phyloP scores from a whole-genome alignment of 2,113 vertebrate genomes.

The Proteles cristata region DNA sequence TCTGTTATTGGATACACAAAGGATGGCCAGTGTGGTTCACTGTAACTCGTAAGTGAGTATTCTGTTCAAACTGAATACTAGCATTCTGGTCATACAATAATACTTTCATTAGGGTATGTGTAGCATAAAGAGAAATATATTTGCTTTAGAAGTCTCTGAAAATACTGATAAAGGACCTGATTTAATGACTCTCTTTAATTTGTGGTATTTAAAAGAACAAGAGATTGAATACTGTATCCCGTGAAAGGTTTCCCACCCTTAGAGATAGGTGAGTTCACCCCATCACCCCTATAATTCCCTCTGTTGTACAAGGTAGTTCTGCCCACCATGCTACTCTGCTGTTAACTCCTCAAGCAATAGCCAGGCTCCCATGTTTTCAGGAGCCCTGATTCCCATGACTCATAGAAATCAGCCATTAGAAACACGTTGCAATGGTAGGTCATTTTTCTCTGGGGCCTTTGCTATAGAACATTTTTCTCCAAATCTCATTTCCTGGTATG shows the following conservation, averaged over 20 bases:
- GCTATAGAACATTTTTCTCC: background rate
- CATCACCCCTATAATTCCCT: background rate
- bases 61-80: background rate
- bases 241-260: background rate
- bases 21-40: background rate
- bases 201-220: conserved; percentile 21
- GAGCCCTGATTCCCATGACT: background rate
- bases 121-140: conserved; percentile 11
- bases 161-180: background rate
- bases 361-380: background rate
- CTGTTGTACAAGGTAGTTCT: background rate
- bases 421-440: background rate
- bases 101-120: background rate
- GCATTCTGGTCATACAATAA: background rate
- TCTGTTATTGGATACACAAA: background rate
- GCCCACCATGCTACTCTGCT: background rate
- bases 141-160: conserved; percentile 32
- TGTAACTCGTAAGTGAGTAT: background rate
- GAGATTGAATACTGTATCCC: background rate
- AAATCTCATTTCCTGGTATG: background rate
- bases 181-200: conserved; percentile 1
- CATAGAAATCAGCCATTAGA: conserved; percentile 34
- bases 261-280: background rate
- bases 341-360: background rate
- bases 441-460: background rate